Evolutionary conservation across 2,888 invertebrate species (phyloP).

Genomic region (Scrobipalpa costella): DNA sequence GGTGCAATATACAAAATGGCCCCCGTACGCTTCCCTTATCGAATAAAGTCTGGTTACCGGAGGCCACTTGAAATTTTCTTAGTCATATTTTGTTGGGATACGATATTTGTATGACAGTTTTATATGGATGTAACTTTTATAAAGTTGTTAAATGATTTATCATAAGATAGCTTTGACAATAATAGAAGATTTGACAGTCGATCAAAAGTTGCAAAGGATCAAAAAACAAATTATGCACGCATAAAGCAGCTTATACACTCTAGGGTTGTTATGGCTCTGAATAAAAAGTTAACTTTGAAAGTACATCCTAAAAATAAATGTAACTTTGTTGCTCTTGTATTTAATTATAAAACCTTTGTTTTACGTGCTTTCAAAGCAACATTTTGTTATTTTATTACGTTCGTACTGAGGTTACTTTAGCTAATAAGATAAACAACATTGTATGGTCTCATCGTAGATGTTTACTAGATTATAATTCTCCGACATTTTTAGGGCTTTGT

Average conservation of each 20-base stretch:
- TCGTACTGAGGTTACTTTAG: not conserved
- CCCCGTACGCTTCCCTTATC: not conserved
- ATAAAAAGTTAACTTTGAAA: too few species aligned
- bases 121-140: too few species aligned
- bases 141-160: too few species aligned
- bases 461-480: not conserved
- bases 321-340: conserved; percentile 8
- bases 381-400: conserved; percentile 1
- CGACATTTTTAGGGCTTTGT: too few species aligned
- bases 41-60: not conserved
- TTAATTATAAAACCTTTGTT: conserved; percentile 1
- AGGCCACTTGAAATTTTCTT: not conserved
- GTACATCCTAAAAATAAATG: not conserved
- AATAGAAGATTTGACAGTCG: too few species aligned
- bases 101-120: not conserved
- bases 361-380: not conserved
- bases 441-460: not conserved
- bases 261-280: too few species aligned
- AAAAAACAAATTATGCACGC: too few species aligned
- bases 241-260: too few species aligned
- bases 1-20: not conserved
- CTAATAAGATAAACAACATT: conserved; percentile 7
- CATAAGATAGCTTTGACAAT: too few species aligned
- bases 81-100: not conserved
- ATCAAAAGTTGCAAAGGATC: too few species aligned